Evolutionary conservation across 2,888 invertebrate species (phyloP).

Genomic region (Conistra vaccinii): DNA sequence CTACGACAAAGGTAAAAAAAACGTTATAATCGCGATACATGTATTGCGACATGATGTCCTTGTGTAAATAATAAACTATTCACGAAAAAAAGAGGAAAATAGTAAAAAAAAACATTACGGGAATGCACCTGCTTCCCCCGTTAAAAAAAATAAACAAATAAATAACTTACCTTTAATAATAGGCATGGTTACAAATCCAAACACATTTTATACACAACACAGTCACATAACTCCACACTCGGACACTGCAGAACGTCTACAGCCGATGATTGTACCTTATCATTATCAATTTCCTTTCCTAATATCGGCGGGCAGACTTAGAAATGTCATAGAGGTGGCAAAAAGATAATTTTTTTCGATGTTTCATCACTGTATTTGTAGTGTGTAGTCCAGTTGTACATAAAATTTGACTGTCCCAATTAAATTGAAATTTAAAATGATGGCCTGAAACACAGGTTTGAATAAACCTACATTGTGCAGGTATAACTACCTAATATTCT

Average conservation of each 20-base stretch:
- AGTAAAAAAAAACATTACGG: background rate
- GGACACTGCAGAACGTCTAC: constrained; percentile 43
- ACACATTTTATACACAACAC: constrained; percentile 50
- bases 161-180: constrained; percentile 46
- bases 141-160: too few relatives aligned
- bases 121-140: too few relatives aligned
- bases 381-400: background rate
- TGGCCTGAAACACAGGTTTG: background rate
- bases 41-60: background rate
- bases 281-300: constrained; percentile 61
- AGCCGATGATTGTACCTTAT: constrained; percentile 44
- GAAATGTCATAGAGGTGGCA: constrained; percentile 42
- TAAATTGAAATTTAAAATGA: too few relatives aligned
- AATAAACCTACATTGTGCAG: background rate
- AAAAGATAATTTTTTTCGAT: background rate
- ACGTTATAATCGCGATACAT: background rate
- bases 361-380: background rate
- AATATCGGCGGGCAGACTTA: constrained; percentile 54
- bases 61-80: background rate
- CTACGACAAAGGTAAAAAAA: background rate
- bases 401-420: too few relatives aligned
- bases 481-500: background rate
- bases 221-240: constrained; percentile 38
- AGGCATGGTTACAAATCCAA: constrained; percentile 45
- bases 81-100: background rate